Evolutionary conservation across 1,140 invertebrate species (phyloP), one percentile per base, ranked within the genome.

Genomic region (Saccostrea echinata): DNA sequence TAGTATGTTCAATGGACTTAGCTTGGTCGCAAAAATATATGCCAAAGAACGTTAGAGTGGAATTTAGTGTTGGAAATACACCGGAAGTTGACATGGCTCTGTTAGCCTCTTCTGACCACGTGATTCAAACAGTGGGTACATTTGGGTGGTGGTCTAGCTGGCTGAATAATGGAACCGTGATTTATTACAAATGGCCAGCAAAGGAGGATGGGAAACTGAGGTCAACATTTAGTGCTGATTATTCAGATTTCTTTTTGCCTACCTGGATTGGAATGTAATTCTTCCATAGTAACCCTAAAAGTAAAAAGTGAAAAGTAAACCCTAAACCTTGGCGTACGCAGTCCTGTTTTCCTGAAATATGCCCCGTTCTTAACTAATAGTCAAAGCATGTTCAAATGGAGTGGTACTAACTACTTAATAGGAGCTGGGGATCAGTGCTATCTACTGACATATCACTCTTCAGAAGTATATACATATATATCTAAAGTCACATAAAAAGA

Each of bases 131-230:
- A 2, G 90, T 91, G 1, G 92, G 92, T 3, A 87, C 90, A 18
- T 93, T 91, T 88, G 91, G 92, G 13, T 93, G 93, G 93, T 93
- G 92, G 92, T 85, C 91, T 2, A 90, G 82, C 0, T 93, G 89
- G 88, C 76, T 93, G 52, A 91, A 90, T 24, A 90, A 90, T 83
- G 94, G 93, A 13, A 86, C 83, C 9, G 90, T 91, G 18, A 85
- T 93, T 8, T 92, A 93, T 88, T 93, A 92, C 68, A 90, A 91
- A 88, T 84, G 90, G 52, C 89, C 85, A 11, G 87, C 89, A 21
- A 43, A 64, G 11, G 84, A 88, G 11, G 88, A 86, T 16, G 86
- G 87, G 30, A 76, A 53, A 21, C 35, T 89, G 6, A 68, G 84
- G 11, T 43, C 21, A 1, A 84, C 86, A 18, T 88, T 88, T 43